Percentiles rank a stretch among this genome's conserved stretches.
phyloP scores from a whole-genome alignment of 2,888 invertebrate species.

The Ophioninae sp. region DNA sequence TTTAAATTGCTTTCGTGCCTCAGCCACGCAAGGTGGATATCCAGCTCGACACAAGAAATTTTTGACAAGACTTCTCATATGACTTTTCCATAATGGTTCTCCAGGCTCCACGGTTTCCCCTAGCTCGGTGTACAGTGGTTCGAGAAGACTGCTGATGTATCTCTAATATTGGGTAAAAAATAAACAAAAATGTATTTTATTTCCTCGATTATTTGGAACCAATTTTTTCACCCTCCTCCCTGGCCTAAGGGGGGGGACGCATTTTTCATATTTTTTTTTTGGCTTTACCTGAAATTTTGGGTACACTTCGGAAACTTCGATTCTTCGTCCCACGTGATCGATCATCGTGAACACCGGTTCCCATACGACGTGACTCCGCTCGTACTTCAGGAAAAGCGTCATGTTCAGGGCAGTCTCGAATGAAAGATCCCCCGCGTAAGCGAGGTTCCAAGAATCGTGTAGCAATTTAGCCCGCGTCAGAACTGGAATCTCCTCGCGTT shows the following conservation, averaged over 20 bases:
- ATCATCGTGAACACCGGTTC: slow-evolving; percentile 92
- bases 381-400: slow-evolving; percentile 88
- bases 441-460: slow-evolving; percentile 90
- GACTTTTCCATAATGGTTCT: slow-evolving; percentile 87
- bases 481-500: slow-evolving; percentile 84
- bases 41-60: slow-evolving; percentile 89
- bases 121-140: slow-evolving; percentile 88
- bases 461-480: slow-evolving; percentile 89
- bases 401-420: slow-evolving; percentile 90
- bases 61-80: slow-evolving; percentile 86
- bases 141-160: slow-evolving; percentile 86
- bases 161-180: slow-evolving; percentile 81
- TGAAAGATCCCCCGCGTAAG: slow-evolving; percentile 89
- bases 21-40: slow-evolving; percentile 89
- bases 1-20: slow-evolving; percentile 87
- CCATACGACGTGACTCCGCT: slow-evolving; percentile 90
- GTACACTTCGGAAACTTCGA: slow-evolving; percentile 85
- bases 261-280: no score
- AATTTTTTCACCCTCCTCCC: no score
- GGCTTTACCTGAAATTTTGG: slow-evolving; percentile 87
- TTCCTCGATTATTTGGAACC: no score
- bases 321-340: slow-evolving; percentile 89
- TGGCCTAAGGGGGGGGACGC: no score
- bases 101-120: slow-evolving; percentile 82
- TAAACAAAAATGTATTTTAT: no score